Conservation (phyloP, 1,140 invertebrate species). For the Elymnias hypermnestra region DNA sequence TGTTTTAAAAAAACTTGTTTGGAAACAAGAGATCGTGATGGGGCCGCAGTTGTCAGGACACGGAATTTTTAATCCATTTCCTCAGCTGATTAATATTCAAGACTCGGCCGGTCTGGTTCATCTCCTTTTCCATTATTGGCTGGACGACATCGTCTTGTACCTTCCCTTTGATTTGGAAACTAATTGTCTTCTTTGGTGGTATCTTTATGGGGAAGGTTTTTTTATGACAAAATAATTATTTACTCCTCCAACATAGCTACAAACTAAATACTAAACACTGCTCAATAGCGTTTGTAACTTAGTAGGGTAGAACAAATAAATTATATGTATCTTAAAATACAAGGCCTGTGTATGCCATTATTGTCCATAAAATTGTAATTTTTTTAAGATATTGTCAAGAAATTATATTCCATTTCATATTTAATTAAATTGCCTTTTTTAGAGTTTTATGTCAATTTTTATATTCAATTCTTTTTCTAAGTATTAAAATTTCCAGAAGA, state of each 20-base stretch:
- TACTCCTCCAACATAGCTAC: too few relatives aligned
- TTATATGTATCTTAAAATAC: too few relatives aligned
- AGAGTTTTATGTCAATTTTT: too few relatives aligned
- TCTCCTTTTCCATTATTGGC: conserved; percentile 68
- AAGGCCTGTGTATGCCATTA: too few relatives aligned
- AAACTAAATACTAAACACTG: too few relatives aligned
- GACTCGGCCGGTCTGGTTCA: conserved; percentile 68
- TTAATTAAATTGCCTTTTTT: too few relatives aligned
- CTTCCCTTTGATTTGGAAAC: conserved; percentile 65
- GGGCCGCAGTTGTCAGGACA: conserved; percentile 60
- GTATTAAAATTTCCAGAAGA: too few relatives aligned
- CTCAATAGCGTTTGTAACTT: too few relatives aligned
- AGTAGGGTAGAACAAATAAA: too few relatives aligned
- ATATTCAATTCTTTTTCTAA: too few relatives aligned
- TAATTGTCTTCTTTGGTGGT: conserved; percentile 48
- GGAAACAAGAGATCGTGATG: conserved; percentile 60
- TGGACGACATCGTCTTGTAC: conserved; percentile 44
- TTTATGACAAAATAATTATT: not conserved
- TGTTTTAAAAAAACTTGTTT: conserved; percentile 73
- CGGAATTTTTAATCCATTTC: conserved; percentile 75
- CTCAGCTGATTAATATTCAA: conserved; percentile 72
- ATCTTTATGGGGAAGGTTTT: conserved; percentile 3
- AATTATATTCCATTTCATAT: conserved; percentile 1
- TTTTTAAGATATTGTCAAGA: conserved; percentile 2
- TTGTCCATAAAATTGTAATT: too few relatives aligned